Evolutionary conservation across 2,888 invertebrate species (phyloP), one percentile per base, ranked within the genome.

Genomic region (Podabrus alpinus): DNA sequence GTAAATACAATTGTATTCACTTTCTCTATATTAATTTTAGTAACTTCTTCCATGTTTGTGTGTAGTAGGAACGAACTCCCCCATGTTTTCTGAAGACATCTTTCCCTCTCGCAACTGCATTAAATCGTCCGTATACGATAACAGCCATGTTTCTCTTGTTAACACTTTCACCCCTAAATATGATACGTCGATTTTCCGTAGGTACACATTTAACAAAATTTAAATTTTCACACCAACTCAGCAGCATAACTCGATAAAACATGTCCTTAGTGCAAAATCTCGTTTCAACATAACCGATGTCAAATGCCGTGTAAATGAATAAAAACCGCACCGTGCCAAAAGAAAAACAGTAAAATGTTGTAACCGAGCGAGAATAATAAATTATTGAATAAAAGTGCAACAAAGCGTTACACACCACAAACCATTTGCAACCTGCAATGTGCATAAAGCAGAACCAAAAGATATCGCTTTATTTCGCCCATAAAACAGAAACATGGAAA

Each of bases 361-460:
- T 9, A 71, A 15, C 21, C 62, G 61, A 68, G 59, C 61, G 69
- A 72, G 72, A 75, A 75, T 72, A 75, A 69, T 73, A 76, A 76
- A 76, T 76, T 76, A 76, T 73, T 76, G 69, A 76, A 76, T 73
- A 73, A 71, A 71, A 76, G 73, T 76, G 76, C 76, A 76, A 76
- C 76, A 73, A 73, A 73, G 73, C 76, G 73, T 71, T 73, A 64
- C 61, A 73, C 16, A 76, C 76, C 76, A 73, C 76, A 73, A 71
- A 73, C 76, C 71, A 73, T 76, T 73, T 76, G 76, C 76, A 76
- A 73, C 68, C 45, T 75, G 74, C 71, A 75, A 24, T 75, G 67
- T 59, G 72, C 72, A 75, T 71, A 62, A 72, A 72, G 66, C 72
- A 60, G 45, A 25, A 59, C 66, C 15, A 73, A 68, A 15, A 13